These are phyloP conservation scores for Petromus typicus DNA, from an alignment of 2,113 vertebrate species.

Conservation along the genomic window DNA sequence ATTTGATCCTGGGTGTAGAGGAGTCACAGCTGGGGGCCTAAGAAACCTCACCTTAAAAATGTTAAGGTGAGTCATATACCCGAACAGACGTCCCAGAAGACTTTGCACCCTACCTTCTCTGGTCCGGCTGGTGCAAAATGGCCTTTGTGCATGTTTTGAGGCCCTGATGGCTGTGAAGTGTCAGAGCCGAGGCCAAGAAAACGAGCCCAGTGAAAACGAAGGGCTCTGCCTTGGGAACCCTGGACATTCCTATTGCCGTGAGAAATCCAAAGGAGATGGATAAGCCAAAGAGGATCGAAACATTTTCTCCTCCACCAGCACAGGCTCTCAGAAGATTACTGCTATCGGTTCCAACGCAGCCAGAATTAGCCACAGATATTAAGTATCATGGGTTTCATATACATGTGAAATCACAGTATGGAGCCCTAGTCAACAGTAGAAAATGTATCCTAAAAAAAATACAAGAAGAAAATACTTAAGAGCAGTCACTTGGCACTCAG, in stretches of 20 bases:
- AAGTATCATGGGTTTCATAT: background rate
- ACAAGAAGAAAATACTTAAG: background rate
- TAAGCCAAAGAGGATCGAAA: background rate
- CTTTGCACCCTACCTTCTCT: accelerated
- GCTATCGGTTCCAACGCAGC: background rate
- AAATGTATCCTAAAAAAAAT: conserved; percentile 38
- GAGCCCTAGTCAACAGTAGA: background rate
- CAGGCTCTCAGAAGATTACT: background rate
- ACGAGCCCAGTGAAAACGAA: background rate
- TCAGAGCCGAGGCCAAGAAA: background rate
- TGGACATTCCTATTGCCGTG: background rate
- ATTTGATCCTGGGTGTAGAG: background rate
- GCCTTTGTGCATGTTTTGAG: no score
- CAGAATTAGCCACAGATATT: conserved; percentile 26
- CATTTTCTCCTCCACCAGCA: background rate
- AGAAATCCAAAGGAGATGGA: background rate
- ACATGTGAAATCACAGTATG: background rate
- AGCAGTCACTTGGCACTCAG: background rate
- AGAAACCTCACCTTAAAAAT: background rate
- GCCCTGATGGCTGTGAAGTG: background rate
- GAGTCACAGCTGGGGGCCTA: background rate
- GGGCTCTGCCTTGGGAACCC: background rate
- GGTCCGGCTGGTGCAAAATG: background rate
- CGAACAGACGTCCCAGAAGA: background rate
- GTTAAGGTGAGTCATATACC: background rate